These are phyloP conservation scores for Mechanitis mazaeus DNA, from an alignment of 2,888 invertebrate species.

Conservation along the genomic window DNA sequence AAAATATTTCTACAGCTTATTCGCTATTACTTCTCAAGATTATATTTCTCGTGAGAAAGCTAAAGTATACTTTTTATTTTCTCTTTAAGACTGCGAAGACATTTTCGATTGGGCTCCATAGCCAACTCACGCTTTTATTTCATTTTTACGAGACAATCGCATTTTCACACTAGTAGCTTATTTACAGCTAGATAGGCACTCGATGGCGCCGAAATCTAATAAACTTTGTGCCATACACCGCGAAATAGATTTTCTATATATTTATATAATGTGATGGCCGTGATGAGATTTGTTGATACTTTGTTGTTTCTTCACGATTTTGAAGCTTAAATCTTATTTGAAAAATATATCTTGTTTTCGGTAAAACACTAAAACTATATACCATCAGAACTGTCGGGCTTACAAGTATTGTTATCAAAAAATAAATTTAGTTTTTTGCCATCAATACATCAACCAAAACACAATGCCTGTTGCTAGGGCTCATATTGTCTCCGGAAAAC, in stretches of 20 bases:
- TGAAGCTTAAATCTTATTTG: background rate
- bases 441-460: too few relatives aligned
- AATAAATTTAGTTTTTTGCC: too few relatives aligned
- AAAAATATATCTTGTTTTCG: background rate
- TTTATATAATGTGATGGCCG: constrained; percentile 32
- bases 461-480: too few relatives aligned
- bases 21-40: background rate
- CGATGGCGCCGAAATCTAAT: constrained; percentile 46
- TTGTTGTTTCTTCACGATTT: constrained; percentile 1
- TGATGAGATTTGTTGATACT: constrained; percentile 4
- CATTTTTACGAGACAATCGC: constrained; percentile 38
- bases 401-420: too few relatives aligned
- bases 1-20: too few relatives aligned
- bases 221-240: constrained; percentile 38
- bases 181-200: constrained; percentile 45
- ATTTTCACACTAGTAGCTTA: constrained; percentile 43
- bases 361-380: background rate
- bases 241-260: constrained; percentile 41
- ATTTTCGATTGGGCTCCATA: constrained; percentile 6
- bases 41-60: background rate
- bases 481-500: too few relatives aligned
- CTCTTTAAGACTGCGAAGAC: background rate
- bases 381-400: too few relatives aligned
- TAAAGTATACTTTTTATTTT: background rate
- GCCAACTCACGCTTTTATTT: constrained; percentile 23